Evolutionary conservation across 2,888 invertebrate species (phyloP), one percentile per base, ranked within the genome.

Genomic region (Acronicta aceris): DNA sequence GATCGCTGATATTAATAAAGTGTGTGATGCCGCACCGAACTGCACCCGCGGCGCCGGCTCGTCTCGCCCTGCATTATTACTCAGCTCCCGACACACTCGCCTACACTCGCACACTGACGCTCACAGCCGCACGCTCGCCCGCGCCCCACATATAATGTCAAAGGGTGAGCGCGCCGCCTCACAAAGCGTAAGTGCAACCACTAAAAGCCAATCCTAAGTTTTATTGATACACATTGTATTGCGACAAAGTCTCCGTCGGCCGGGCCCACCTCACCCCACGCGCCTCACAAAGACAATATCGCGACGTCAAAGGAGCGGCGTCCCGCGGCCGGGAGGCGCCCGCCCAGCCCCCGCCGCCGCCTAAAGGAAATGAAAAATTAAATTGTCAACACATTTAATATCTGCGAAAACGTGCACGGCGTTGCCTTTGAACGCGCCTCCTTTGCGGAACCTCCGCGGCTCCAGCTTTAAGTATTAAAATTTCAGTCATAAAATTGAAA

Each of bases 171-270:
- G 81, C 89, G 92, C 90, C 91, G 94, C 92, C 90, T 92, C 94
- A 93, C 93, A 94, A 94, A 94, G 93, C 94, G 94, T 94, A 94
- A 94, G 95, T 94, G 94, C 94, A 94, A 94, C 94, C 94, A 94
- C 94, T 94, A 95, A 95, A 95, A 95, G 94, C 94, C 94, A 94
- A 95, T 94, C 94, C 94, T 94, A 94, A 94, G 94, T 95, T 95
- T 95, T 95, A 94, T 94, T 94, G 94, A 94, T 94, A 95, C 94
- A 94, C 94, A 94, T 94, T 94, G 94, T 94, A 94, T 94, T 94
- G 95, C 94, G 94, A 95, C 94, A 94, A 94, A 94, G 94, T 94
- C 94, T 93, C 93, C 89, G 92, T 85, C 90, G 91, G 78, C 89
- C 87, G 86, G 91, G 90, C 87, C 92, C 88, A 87, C 86, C 91